These are phyloP conservation scores for Metaphire vulgaris DNA, from an alignment of 1,140 invertebrate genomes.

Conservation along the genomic window DNA sequence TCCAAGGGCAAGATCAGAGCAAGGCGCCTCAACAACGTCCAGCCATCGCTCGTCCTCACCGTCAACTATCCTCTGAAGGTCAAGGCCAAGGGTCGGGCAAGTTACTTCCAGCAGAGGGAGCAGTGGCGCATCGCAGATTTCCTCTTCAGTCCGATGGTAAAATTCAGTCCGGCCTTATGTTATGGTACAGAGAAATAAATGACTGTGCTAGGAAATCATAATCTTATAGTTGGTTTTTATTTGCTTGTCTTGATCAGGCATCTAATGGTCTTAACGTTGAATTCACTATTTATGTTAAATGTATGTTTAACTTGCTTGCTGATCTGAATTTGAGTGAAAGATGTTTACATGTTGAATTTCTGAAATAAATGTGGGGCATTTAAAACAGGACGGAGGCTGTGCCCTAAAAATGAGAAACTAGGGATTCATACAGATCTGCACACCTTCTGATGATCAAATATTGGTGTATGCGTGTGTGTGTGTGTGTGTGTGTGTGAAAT, in stretches of 20 bases:
- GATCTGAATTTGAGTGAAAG: background rate
- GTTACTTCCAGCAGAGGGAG: slow-evolving; percentile 88
- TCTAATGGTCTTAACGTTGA: background rate
- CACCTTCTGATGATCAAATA: no score
- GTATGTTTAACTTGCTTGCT: background rate
- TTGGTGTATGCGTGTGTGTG: no score
- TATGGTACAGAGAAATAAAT: background rate
- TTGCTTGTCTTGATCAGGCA: background rate
- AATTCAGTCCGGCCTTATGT: slow-evolving; percentile 19
- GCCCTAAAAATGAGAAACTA: no score
- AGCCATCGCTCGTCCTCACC: slow-evolving; percentile 65
- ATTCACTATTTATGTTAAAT: background rate
- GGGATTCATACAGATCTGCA: no score
- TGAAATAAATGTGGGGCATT: no score
- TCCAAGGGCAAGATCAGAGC: slow-evolving; percentile 81
- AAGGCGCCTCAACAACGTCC: slow-evolving; percentile 87
- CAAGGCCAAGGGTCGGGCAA: slow-evolving; percentile 71
- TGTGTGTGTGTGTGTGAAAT: no score
- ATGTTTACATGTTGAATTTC: background rate
- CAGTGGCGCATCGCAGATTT: slow-evolving; percentile 93
- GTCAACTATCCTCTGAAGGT: slow-evolving; percentile 83
- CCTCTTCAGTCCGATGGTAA: slow-evolving; percentile 87
- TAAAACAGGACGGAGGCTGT: no score
- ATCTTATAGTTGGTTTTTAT: slow-evolving; percentile 4
- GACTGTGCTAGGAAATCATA: background rate